Conservation (phyloP, 2,797 vertebrate species). For the Danio tinwini region DNA sequence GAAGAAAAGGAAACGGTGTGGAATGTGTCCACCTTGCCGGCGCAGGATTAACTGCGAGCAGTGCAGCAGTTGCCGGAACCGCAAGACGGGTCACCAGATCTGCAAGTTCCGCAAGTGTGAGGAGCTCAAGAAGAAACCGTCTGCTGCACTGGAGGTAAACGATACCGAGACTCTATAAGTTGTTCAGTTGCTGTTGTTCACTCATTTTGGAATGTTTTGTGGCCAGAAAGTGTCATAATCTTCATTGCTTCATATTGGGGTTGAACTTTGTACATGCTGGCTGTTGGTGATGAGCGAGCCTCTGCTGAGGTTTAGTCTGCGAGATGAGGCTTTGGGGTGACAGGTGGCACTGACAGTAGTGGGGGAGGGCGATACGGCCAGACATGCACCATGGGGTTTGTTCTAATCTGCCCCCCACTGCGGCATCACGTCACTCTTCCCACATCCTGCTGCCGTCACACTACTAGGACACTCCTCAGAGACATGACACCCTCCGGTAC, state of each 20-base stretch:
- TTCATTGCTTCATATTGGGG: background rate
- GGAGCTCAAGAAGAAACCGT: constrained; percentile 99
- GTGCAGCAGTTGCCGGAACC: constrained; percentile 99
- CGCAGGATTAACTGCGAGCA: constrained; percentile 99
- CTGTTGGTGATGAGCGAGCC: background rate
- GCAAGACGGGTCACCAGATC: constrained; percentile 99
- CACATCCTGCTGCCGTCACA: constrained; percentile 55
- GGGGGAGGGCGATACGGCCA: constrained; percentile 62
- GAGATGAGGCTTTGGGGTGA: constrained; percentile 65
- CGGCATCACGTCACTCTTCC: constrained; percentile 69
- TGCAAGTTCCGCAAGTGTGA: constrained; percentile 99
- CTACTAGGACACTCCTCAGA: constrained; percentile 42
- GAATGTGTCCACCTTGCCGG: constrained; percentile 96
- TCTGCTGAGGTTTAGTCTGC: constrained; percentile 54
- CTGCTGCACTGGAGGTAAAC: constrained; percentile 98
- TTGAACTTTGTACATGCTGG: constrained; percentile 5
- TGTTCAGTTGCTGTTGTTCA: background rate
- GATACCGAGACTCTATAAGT: constrained; percentile 39
- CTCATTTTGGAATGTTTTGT: background rate
- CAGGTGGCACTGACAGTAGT: constrained; percentile 72
- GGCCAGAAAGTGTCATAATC: background rate
- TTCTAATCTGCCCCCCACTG: constrained; percentile 77
- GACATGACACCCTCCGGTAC: constrained; percentile 38
- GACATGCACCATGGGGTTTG: constrained; percentile 69
- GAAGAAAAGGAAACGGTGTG: constrained; percentile 98